phyloP scores from a whole-genome alignment of 2,888 invertebrate genomes.

The Conchocele bisecta region DNA sequence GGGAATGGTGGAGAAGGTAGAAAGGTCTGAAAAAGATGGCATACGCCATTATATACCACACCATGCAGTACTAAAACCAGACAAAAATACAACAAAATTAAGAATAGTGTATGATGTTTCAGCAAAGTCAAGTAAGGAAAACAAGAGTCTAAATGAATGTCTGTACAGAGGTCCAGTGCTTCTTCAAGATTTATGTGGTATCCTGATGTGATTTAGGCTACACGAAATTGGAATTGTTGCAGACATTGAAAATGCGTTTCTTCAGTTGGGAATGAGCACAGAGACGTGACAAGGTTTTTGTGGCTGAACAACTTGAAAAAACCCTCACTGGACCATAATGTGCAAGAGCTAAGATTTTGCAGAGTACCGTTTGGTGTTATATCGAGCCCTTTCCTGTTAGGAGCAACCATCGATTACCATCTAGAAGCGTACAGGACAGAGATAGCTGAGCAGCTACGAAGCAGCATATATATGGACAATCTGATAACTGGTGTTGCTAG shows the following conservation, averaged over 20 bases:
- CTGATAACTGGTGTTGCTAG: neutral
- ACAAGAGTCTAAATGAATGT: slow-evolving; percentile 35
- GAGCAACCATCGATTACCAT: slow-evolving; percentile 13
- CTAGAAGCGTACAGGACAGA: neutral
- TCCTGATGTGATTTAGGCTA: slow-evolving; percentile 15
- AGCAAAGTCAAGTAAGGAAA: neutral
- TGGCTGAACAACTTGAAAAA: slow-evolving; percentile 10
- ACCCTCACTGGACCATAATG: neutral
- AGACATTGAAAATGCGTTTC: slow-evolving; percentile 26
- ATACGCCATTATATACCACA: slow-evolving; percentile 28
- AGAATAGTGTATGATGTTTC: slow-evolving; percentile 4
- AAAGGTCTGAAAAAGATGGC: neutral
- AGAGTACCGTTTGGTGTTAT: slow-evolving; percentile 21
- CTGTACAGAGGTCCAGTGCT: slow-evolving; percentile 15
- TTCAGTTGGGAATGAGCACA: neutral
- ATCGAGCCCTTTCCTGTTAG: slow-evolving; percentile 17
- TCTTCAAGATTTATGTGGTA: slow-evolving; percentile 16
- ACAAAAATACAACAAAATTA: neutral
- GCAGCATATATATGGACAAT: slow-evolving; percentile 8
- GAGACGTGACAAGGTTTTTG: slow-evolving; percentile 11
- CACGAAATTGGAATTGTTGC: neutral
- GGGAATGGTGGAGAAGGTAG: slow-evolving; percentile 37
- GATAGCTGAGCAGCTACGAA: slow-evolving; percentile 2
- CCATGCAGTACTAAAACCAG: slow-evolving; percentile 21
- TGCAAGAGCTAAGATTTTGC: slow-evolving; percentile 11